Conservation (phyloP, 2,888 invertebrate species). For the Tetanocera ferruginea region DNA sequence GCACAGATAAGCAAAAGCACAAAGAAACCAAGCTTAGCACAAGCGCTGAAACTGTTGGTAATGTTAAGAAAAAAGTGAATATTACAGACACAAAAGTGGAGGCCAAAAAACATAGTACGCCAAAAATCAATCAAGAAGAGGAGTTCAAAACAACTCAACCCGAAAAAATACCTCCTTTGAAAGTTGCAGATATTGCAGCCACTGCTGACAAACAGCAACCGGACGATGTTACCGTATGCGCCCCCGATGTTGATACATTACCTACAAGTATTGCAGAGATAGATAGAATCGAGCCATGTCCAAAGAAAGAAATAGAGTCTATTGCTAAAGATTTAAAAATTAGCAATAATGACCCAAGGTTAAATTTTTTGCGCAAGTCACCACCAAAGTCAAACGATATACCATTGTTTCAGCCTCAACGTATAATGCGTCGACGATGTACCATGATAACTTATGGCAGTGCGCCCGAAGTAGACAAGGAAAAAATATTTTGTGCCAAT, state of each 20-base stretch:
- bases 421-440: slow-evolving; percentile 50
- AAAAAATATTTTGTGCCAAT: slow-evolving; percentile 47
- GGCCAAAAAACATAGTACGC: background rate
- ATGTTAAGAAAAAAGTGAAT: background rate
- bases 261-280: background rate
- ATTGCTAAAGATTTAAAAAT: background rate
- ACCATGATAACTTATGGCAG: slow-evolving; percentile 57
- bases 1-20: slow-evolving; percentile 11
- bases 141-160: background rate
- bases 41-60: background rate
- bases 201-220: background rate
- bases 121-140: background rate
- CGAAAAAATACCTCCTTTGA: background rate
- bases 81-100: background rate
- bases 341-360: background rate
- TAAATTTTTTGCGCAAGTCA: background rate
- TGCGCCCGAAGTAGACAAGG: slow-evolving; percentile 54
- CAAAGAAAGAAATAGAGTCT: background rate
- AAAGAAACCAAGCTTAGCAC: background rate
- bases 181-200: background rate
- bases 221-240: background rate
- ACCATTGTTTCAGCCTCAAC: slow-evolving; percentile 40
- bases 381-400: background rate
- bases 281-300: background rate
- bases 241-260: background rate